Conservation (phyloP, 1,140 invertebrate genomes). For the Ceratitis capitata region DNA sequence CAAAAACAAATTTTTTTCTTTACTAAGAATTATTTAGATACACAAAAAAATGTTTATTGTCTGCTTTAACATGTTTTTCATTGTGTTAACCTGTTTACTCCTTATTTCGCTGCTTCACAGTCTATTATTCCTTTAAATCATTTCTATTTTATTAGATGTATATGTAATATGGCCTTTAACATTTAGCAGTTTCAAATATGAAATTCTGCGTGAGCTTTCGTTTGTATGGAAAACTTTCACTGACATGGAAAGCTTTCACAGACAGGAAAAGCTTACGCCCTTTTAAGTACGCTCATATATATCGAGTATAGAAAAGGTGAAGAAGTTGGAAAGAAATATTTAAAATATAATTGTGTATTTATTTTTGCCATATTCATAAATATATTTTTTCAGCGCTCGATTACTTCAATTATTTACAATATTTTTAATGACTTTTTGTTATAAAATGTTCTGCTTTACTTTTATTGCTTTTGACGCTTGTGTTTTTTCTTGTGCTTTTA, state of each 20-base stretch:
- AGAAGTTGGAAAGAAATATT: not conserved
- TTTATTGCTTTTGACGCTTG: not conserved
- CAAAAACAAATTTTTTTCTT: not conserved
- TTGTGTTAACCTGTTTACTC: not conserved
- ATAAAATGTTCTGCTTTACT: not conserved
- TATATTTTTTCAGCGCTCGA: not conserved
- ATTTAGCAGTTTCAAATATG: not conserved
- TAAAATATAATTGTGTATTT: not conserved
- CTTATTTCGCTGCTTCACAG: not conserved
- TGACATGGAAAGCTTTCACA: no score
- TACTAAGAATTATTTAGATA: not conserved
- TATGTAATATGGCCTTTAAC: constrained; percentile 18
- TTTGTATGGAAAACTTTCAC: no score
- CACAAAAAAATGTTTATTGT: not conserved
- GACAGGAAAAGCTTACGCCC: not conserved
- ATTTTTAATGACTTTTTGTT: constrained; percentile 18
- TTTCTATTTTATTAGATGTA: not conserved
- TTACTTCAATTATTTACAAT: constrained; percentile 11
- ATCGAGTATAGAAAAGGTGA: not conserved
- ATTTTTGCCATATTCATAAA: not conserved
- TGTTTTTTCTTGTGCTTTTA: not conserved
- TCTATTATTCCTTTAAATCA: not conserved
- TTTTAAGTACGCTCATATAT: constrained; percentile 4
- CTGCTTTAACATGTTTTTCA: not conserved
- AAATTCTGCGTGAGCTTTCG: not conserved